Evolutionary conservation across 2,113 vertebrate genomes (phyloP).

Genomic region (Rostratula benghalensis): DNA sequence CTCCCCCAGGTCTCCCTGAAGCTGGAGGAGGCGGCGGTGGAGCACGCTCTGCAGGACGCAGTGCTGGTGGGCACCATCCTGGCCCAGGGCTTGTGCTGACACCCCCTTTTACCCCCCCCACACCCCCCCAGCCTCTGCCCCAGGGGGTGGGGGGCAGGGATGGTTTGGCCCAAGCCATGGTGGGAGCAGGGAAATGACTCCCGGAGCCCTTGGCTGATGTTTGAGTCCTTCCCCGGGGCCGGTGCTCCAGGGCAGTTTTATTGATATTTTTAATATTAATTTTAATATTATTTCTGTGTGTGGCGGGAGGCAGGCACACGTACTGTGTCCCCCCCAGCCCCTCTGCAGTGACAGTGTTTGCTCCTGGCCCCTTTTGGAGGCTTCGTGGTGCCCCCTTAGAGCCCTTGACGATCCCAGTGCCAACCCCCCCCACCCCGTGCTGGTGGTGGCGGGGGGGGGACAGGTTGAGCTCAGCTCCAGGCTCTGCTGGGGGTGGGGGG

Average conservation of each 20-base stretch:
- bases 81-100: slow-evolving; percentile 78
- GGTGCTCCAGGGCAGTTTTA: neutral
- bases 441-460: neutral
- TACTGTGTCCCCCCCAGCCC: no score
- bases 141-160: no score
- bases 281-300: neutral
- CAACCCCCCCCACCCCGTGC: no score
- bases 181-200: neutral
- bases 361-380: no score
- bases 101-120: no score
- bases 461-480: no score
- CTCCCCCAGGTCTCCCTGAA: slow-evolving; percentile 86
- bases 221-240: neutral
- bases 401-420: no score
- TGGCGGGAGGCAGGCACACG: neutral
- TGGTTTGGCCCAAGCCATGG: neutral
- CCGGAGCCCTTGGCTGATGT: fast-evolving
- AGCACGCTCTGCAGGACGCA: slow-evolving; percentile 87
- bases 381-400: no score
- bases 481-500: no score
- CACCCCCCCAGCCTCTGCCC: neutral
- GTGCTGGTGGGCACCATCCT: slow-evolving; percentile 88
- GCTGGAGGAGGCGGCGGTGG: slow-evolving; percentile 87
- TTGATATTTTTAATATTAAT: neutral
- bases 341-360: no score